Conservation (phyloP, 2,888 invertebrate species). For the Carpatolechia fugitivella region DNA sequence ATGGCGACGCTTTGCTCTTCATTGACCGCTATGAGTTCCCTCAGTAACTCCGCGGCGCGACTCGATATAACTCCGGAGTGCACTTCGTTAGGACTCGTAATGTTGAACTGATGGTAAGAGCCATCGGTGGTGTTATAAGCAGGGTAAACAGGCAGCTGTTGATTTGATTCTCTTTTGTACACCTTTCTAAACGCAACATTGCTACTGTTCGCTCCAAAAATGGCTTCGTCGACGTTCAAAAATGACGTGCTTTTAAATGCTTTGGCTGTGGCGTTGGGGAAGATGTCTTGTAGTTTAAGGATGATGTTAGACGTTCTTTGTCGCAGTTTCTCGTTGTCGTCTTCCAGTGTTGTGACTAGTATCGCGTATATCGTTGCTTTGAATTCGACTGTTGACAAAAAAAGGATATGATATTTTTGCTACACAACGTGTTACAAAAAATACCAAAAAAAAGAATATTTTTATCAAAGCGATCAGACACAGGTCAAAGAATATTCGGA, state of each 20-base stretch:
- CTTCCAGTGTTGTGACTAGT: conserved; percentile 72
- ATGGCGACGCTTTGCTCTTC: conserved; percentile 25
- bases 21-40: conserved; percentile 20
- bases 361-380: conserved; percentile 53
- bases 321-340: conserved; percentile 66
- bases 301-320: conserved; percentile 35
- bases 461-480: too few species aligned
- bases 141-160: too few species aligned
- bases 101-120: background rate
- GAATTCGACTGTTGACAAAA: conserved; percentile 48
- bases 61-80: conserved; percentile 22
- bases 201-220: background rate
- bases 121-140: too few species aligned
- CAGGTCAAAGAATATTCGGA: too few species aligned
- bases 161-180: too few species aligned
- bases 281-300: background rate
- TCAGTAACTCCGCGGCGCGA: conserved; percentile 28
- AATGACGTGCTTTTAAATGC: background rate
- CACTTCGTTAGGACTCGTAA: background rate
- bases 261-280: background rate
- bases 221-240: background rate
- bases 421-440: too few species aligned
- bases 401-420: background rate
- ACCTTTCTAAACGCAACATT: too few species aligned
- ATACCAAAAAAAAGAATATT: too few species aligned